Conservation (phyloP, 1,140 invertebrate genomes). For the Drosophila tani region DNA sequence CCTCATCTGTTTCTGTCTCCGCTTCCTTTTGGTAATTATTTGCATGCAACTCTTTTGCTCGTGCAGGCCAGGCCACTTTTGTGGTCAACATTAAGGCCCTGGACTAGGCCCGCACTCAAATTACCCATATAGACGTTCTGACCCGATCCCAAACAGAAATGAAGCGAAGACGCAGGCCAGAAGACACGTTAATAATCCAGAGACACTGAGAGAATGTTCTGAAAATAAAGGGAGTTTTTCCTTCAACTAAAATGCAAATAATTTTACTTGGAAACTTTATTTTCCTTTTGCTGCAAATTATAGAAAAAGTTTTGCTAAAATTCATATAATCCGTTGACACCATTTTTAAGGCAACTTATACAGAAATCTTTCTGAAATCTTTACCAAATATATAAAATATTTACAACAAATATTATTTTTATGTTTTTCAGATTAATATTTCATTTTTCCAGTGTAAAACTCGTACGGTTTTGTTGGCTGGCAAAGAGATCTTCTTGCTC, state of each 20-base stretch:
- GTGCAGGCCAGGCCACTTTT: constrained; percentile 61
- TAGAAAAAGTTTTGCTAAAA: too few species aligned
- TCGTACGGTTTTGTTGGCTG: constrained; percentile 28
- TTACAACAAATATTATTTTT: too few species aligned
- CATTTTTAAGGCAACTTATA: too few species aligned
- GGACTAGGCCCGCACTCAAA: constrained; percentile 64
- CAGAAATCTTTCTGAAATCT: too few species aligned
- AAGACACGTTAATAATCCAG: constrained; percentile 58
- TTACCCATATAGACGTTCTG: constrained; percentile 60
- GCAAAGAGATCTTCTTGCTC: constrained; percentile 47
- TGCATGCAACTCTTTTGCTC: constrained; percentile 70
- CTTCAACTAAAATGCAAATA: too few species aligned
- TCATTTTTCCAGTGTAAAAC: neutral
- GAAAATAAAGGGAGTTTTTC: too few species aligned
- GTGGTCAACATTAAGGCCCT: constrained; percentile 69
- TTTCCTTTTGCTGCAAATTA: too few species aligned
- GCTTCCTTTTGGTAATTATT: constrained; percentile 72
- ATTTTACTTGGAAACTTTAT: too few species aligned
- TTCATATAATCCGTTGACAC: too few species aligned
- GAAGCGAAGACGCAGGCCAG: constrained; percentile 4
- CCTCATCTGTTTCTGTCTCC: constrained; percentile 53
- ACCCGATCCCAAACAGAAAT: constrained; percentile 23
- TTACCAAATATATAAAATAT: too few species aligned
- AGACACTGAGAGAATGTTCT: neutral
- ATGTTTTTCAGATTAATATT: neutral